These are phyloP conservation scores for Laticauda laticaudata DNA, from an alignment of 2,113 vertebrate species.

Conservation along the genomic window DNA sequence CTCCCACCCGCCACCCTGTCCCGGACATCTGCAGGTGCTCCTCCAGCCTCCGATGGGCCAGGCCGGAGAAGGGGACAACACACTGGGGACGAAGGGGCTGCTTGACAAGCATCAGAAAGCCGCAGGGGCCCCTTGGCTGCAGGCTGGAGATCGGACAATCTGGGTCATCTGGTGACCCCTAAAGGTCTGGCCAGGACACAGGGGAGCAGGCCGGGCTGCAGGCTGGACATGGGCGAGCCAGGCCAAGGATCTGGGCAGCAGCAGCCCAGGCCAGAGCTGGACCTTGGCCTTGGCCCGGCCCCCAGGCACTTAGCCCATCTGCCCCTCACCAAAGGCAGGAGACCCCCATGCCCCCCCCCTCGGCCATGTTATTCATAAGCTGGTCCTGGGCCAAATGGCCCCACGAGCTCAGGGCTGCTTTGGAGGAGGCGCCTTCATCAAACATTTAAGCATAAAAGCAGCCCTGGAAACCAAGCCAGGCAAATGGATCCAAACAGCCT, in stretches of 20 bases:
- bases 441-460: neutral
- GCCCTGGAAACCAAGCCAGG: neutral
- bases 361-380: neutral
- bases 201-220: neutral
- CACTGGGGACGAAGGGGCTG: neutral
- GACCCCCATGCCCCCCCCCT: neutral
- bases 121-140: neutral
- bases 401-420: neutral
- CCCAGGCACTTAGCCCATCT: neutral
- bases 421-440: neutral
- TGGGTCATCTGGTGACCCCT: neutral
- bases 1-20: too few species aligned
- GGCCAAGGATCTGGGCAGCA: neutral
- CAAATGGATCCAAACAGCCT: neutral
- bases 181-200: neutral
- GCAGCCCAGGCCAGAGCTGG: neutral
- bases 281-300: neutral
- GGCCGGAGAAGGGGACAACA: neutral
- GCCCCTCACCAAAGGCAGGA: neutral
- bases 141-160: neutral
- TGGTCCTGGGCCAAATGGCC: neutral
- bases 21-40: neutral
- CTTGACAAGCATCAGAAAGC: neutral
- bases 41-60: neutral
- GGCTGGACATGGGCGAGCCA: neutral